Percentiles rank a stretch among this genome's conserved stretches.
Evolutionary conservation across 2,113 vertebrate genomes (phyloP).

Genomic region (Muscicapa adusta): DNA sequence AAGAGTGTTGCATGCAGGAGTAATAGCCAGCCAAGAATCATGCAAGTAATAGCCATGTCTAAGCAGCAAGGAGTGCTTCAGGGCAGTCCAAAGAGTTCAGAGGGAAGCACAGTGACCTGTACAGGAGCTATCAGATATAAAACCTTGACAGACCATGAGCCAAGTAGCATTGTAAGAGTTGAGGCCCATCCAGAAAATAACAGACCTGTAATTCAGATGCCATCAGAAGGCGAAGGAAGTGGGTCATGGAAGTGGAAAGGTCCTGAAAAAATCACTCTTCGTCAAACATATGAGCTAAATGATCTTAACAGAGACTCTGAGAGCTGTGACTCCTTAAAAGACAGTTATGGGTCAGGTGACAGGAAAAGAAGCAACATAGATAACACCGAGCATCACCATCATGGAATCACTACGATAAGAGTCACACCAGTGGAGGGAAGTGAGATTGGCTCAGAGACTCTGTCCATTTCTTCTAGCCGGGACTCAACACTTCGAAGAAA

Average conservation of each 20-base stretch:
- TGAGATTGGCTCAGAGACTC: slow-evolving; percentile 82
- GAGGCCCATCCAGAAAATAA: slow-evolving; percentile 94
- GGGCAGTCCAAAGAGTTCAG: slow-evolving; percentile 85
- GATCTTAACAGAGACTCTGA: slow-evolving; percentile 93
- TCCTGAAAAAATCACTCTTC: slow-evolving; percentile 84
- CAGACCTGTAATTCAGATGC: slow-evolving; percentile 87
- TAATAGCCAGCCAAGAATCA: slow-evolving; percentile 87
- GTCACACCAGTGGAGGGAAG: slow-evolving; percentile 90
- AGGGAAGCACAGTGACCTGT: slow-evolving; percentile 83
- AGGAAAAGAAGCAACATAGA: slow-evolving; percentile 83
- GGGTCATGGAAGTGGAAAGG: slow-evolving; percentile 97
- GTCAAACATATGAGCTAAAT: slow-evolving; percentile 91
- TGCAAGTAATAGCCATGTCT: slow-evolving; percentile 97
- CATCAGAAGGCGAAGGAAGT: slow-evolving; percentile 84
- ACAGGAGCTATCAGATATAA: slow-evolving; percentile 85
- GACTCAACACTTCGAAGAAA: slow-evolving; percentile 92
- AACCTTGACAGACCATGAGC: slow-evolving; percentile 84
- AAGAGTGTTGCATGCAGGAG: slow-evolving; percentile 85
- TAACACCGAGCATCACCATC: slow-evolving; percentile 83
- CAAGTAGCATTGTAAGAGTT: slow-evolving; percentile 86
- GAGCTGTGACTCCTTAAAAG: slow-evolving; percentile 85
- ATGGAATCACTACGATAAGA: slow-evolving; percentile 87
- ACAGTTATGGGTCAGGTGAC: slow-evolving; percentile 84
- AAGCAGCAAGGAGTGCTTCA: slow-evolving; percentile 96
- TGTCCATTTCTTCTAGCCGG: slow-evolving; percentile 87